Evolutionary conservation across 2,797 vertebrate species (phyloP).

Genomic region (Gallinago nigripennis): DNA sequence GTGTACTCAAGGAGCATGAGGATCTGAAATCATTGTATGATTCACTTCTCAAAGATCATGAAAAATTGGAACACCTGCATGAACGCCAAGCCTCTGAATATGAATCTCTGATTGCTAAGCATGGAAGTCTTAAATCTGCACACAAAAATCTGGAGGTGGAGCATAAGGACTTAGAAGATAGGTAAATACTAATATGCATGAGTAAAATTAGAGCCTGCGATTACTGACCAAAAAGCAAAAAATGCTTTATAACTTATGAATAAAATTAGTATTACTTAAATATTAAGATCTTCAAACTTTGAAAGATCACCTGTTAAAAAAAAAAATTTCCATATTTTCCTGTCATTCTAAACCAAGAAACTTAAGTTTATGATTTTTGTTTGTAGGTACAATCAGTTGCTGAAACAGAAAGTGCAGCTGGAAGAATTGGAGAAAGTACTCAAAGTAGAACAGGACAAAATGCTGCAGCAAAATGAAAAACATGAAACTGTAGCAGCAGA

Average conservation of each 20-base stretch:
- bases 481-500: slow-evolving; percentile 87
- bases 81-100: slow-evolving; percentile 92
- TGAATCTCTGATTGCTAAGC: slow-evolving; percentile 92
- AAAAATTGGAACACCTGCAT: slow-evolving; percentile 93
- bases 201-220: not conserved
- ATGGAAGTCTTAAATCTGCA: slow-evolving; percentile 90
- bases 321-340: accelerated
- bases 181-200: slow-evolving; percentile 75
- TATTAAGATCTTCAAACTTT: not conserved
- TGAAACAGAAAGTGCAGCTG: slow-evolving; percentile 93
- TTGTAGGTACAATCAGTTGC: slow-evolving; percentile 90
- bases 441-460: slow-evolving; percentile 92
- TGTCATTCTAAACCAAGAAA: not conserved
- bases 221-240: not conserved
- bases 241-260: not conserved
- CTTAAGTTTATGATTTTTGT: not conserved
- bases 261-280: not conserved
- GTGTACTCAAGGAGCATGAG: slow-evolving; percentile 87
- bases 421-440: slow-evolving; percentile 92
- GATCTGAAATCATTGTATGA: slow-evolving; percentile 92
- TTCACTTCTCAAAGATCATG: slow-evolving; percentile 91
- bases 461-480: slow-evolving; percentile 87
- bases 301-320: not conserved
- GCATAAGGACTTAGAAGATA: slow-evolving; percentile 93
- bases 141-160: slow-evolving; percentile 95